Evolutionary conservation across 1,140 invertebrate genomes (phyloP), one percentile per base, ranked within the genome.

Genomic region (Pachyrhynchus sulphureomaculatus): DNA sequence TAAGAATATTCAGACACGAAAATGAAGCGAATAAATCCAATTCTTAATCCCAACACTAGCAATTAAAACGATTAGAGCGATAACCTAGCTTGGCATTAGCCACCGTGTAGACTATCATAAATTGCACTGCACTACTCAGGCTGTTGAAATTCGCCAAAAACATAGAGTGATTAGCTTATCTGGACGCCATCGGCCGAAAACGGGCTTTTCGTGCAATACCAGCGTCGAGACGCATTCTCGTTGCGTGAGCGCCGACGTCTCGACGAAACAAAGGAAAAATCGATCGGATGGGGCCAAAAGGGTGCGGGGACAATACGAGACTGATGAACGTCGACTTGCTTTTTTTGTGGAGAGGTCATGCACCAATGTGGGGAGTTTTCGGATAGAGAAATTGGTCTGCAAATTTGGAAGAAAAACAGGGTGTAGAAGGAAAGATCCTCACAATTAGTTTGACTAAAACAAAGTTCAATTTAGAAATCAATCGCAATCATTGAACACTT

Each of bases 281-380:
- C 57, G 57, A 60, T 60, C 44, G 34, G 36, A 41, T 9, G 15
- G 53, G 41, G 32, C 10, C 23, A 12, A 10, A n/a, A 18, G 42
- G 44, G 55, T 20, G 44, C 33, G 44, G 33, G 36, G 56, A 23
- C 44, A 51, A 32, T 34, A 48, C 57, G 33, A 61, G 58, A 61
- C 58, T 61, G 58, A 61, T 61, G 48, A 61, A 61, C 48, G 58
- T 47, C 21, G 15, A 53, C 58, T 61, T 61, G 18, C 24, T 61
- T 61, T 61, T 60, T 61, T 61, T 61, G 58, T 34, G 41, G 58
- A 61, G 47, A 61, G 58, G 58, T 61, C 58, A 34, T 61, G 58
- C 49, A 53, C 58, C 55, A 48, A 33, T 23, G 37, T 39, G 41
- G 54, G 54, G 54, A 45, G 54, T 54, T 54, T 54, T 54, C 52